Evolutionary conservation across 2,113 vertebrate species (phyloP), one percentile per base, ranked within the genome.

Genomic region (Falcunculus frontatus): DNA sequence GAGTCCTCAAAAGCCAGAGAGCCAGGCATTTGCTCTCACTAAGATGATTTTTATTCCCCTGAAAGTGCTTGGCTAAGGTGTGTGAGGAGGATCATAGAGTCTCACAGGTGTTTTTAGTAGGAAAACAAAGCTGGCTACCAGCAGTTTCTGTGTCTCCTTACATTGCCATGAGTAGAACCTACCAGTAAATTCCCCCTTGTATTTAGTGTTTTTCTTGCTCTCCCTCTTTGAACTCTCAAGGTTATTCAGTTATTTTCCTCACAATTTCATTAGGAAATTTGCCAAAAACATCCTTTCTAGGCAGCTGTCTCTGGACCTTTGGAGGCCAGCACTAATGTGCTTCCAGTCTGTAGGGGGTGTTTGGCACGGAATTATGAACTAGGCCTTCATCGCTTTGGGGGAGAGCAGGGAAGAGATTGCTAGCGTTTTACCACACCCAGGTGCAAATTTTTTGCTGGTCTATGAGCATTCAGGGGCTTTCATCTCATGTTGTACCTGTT

Each of bases 231-330:
- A 97, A 96, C 97, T 97, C 96, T 97, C 97, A 98, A 97, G 97
- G 96, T 98, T 97, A 98, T 94, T 97, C 95, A 95, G 96, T 97
- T 96, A 95, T 97, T 98, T 98, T 96, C 96, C 97, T 98, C 96
- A 96, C 95, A 96, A 97, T 97, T 97, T 97, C 97, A 97, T 98
- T 98, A 98, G 98, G 97, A 98, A 97, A 96, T 96, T 97, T 98
- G 97, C 97, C 98, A 97, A 96, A 97, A 97, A 94, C 97, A 95
- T 98, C 96, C 93, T 97, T 98, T 95, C 93, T 97, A 97, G 97
- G 97, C 97, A 97, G 95, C 97, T 98, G 98, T 97, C 97, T 97
- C 96, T 97, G 97, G 96, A 95, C 97, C 97, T 97, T 95, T 92
- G 96, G 97, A 97, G 97, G 96, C 97, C 97, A 95, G 94, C 93